These are phyloP conservation scores for Scortum barcoo DNA, from an alignment of 2,113 vertebrate species.

Conservation along the genomic window DNA sequence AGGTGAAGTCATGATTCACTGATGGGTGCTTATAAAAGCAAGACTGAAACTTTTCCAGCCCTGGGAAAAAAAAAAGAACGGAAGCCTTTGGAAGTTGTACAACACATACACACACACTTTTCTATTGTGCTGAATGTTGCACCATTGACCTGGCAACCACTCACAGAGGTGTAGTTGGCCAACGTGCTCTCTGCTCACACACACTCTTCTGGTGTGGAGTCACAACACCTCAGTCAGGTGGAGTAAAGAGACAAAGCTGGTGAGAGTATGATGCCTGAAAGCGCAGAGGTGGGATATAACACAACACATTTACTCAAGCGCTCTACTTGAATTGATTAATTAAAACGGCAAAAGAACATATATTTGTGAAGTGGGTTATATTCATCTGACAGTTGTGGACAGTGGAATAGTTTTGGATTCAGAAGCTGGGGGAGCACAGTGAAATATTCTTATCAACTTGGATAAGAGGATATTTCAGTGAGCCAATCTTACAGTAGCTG, in stretches of 20 bases:
- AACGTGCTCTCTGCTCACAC: background rate
- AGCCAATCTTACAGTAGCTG: too few relatives aligned
- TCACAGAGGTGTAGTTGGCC: background rate
- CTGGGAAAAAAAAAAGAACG: constrained; percentile 61
- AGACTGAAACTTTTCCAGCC: constrained; percentile 55
- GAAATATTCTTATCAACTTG: too few relatives aligned
- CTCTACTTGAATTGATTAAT: background rate
- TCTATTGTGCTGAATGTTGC: constrained; percentile 53
- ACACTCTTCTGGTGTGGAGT: background rate
- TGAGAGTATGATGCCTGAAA: background rate
- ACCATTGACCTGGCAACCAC: constrained; percentile 18
- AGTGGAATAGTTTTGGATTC: too few relatives aligned
- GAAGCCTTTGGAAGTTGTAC: constrained; percentile 46
- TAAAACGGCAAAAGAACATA: too few relatives aligned
- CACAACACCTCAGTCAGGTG: background rate
- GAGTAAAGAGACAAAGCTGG: background rate
- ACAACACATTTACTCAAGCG: background rate
- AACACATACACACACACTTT: constrained; percentile 33
- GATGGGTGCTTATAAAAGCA: constrained; percentile 66
- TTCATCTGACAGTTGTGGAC: too few relatives aligned
- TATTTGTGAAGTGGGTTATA: too few relatives aligned
- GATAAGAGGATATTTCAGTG: too few relatives aligned
- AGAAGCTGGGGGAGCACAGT: too few relatives aligned
- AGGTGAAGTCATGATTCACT: constrained; percentile 71
- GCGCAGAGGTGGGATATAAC: background rate